Conservation (phyloP, 2,113 vertebrate genomes). For the Pituophis catenifer region DNA sequence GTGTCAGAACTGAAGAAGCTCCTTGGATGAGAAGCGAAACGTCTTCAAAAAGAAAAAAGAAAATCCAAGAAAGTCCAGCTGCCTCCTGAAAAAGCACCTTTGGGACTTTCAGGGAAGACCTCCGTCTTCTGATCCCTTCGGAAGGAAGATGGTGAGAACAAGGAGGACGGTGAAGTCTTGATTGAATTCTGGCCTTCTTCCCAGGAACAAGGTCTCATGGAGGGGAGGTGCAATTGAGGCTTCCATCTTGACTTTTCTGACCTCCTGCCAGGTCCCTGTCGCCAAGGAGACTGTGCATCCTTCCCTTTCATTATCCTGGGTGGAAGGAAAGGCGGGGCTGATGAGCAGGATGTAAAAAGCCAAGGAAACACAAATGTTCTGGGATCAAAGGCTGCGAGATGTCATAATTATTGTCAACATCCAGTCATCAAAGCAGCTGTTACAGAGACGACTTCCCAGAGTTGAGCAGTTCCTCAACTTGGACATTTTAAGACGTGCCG, state of each 20-base stretch:
- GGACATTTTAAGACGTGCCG: too few relatives aligned
- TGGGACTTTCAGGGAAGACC: background rate
- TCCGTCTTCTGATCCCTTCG: too few relatives aligned
- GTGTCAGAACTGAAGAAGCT: too few relatives aligned
- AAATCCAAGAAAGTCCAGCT: too few relatives aligned
- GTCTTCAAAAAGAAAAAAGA: too few relatives aligned
- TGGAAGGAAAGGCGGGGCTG: background rate
- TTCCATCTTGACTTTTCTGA: background rate
- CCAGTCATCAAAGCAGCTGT: background rate
- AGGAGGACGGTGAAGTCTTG: background rate
- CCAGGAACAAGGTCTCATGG: too few relatives aligned
- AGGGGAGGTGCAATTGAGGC: background rate
- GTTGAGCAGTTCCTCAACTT: background rate
- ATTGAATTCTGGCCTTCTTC: background rate
- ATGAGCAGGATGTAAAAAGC: background rate
- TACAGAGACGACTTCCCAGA: background rate
- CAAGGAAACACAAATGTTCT: background rate
- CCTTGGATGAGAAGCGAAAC: too few relatives aligned
- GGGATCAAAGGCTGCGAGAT: background rate
- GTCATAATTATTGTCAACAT: background rate
- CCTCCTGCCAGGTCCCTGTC: background rate
- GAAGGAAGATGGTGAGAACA: background rate
- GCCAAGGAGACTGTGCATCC: background rate
- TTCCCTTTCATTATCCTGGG: background rate
- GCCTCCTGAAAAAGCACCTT: too few relatives aligned